These are phyloP conservation scores for Todiramphus saurophagus DNA, from an alignment of 2,113 vertebrate species.

Conservation along the genomic window DNA sequence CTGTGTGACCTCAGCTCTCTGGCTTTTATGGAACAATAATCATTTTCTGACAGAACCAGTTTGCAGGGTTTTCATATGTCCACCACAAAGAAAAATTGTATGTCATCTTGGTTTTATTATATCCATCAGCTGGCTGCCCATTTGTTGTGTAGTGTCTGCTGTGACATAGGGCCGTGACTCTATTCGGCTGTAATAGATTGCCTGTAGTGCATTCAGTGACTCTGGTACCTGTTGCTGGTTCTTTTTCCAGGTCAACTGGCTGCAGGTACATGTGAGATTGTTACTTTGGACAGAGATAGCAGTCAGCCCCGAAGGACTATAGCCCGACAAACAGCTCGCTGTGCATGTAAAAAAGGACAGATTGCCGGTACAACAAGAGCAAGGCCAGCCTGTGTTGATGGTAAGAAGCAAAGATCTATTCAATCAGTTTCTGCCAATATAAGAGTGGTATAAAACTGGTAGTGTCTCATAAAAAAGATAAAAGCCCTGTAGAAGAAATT, in stretches of 20 bases:
- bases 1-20: slow-evolving; percentile 2
- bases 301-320: slow-evolving; percentile 97
- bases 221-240: slow-evolving; percentile 70
- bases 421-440: slow-evolving; percentile 1
- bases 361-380: slow-evolving; percentile 98
- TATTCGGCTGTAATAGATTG: slow-evolving; percentile 29
- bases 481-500: background rate
- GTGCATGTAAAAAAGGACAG: slow-evolving; percentile 98
- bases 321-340: slow-evolving; percentile 97
- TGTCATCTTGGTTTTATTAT: slow-evolving; percentile 52
- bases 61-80: slow-evolving; percentile 43
- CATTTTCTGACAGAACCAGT: slow-evolving; percentile 40
- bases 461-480: background rate
- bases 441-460: background rate
- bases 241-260: slow-evolving; percentile 93
- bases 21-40: slow-evolving; percentile 48
- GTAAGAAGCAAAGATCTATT: slow-evolving; percentile 80
- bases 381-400: slow-evolving; percentile 96
- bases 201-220: slow-evolving; percentile 62
- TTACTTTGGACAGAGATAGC: slow-evolving; percentile 96
- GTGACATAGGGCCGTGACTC: slow-evolving; percentile 32
- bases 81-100: slow-evolving; percentile 54
- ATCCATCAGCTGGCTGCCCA: slow-evolving; percentile 59
- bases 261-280: slow-evolving; percentile 97
- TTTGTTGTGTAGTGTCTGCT: slow-evolving; percentile 57